Percentiles rank a stretch among this genome's conserved stretches.
Conservation (phyloP, 1,140 invertebrate species). For the Lepidurus packardi region DNA sequence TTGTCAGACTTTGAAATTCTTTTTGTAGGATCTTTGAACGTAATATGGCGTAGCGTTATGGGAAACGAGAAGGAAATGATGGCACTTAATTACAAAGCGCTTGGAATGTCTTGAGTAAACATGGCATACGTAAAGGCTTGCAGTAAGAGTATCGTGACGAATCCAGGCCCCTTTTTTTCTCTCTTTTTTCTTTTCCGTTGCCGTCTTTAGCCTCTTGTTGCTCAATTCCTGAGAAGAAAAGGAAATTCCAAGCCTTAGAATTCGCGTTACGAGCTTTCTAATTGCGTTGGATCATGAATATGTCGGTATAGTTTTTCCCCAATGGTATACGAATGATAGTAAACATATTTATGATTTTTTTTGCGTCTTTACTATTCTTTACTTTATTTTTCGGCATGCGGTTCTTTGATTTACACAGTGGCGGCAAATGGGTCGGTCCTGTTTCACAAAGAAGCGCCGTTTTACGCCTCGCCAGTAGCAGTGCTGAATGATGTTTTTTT, state of each 20-base stretch:
- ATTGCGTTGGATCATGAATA: background rate
- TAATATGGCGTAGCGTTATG: background rate
- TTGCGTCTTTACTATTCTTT: background rate
- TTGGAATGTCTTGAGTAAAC: conserved; percentile 20
- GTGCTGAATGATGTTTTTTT: conserved; percentile 8
- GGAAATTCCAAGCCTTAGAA: background rate
- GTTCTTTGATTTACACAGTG: conserved; percentile 1
- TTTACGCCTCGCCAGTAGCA: conserved; percentile 7
- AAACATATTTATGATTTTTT: background rate
- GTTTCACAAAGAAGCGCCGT: conserved; percentile 21
- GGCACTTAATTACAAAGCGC: conserved; percentile 13
- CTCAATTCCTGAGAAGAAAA: background rate
- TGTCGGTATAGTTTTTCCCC: conserved; percentile 6
- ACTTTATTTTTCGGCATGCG: background rate
- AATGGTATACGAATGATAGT: background rate
- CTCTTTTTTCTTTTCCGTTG: conserved; percentile 5
- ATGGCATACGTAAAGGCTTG: conserved; percentile 5
- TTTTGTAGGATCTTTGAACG: background rate
- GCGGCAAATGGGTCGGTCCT: conserved; percentile 12
- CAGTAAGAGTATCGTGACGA: conserved; percentile 4
- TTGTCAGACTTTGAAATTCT: too few relatives aligned
- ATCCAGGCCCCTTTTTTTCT: background rate
- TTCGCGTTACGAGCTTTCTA: background rate
- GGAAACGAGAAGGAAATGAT: conserved; percentile 5
- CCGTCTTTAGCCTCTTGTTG: background rate